Evolutionary conservation across 2,113 vertebrate genomes (phyloP).

Genomic region (Cottus gobio): DNA sequence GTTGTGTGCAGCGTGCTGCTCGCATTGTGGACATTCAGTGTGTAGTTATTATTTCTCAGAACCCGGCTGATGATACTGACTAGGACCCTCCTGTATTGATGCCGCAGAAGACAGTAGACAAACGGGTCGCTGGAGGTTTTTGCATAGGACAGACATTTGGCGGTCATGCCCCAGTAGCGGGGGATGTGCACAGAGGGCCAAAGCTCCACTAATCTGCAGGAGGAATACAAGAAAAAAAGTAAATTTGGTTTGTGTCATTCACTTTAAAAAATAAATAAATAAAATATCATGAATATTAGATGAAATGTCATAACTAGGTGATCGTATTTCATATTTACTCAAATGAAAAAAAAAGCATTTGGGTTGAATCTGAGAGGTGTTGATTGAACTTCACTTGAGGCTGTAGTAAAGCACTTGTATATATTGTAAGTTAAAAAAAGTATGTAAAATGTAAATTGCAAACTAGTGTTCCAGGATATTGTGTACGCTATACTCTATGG

Average conservation of each 20-base stretch:
- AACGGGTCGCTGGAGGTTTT: constrained; percentile 85
- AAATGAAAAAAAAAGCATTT: background rate
- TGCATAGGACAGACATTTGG: constrained; percentile 85
- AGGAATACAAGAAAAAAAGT: constrained; percentile 43
- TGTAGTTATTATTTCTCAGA: constrained; percentile 80
- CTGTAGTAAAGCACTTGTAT: background rate
- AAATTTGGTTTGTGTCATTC: background rate
- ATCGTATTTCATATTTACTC: background rate
- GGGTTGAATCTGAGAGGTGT: background rate
- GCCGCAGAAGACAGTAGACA: constrained; percentile 85
- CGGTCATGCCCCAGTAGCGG: constrained; percentile 83
- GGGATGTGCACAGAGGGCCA: constrained; percentile 82
- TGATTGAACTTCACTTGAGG: background rate
- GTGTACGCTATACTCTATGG: background rate
- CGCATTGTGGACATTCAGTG: constrained; percentile 73
- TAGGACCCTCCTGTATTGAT: constrained; percentile 85
- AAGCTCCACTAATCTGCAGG: constrained; percentile 85
- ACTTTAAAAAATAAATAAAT: background rate
- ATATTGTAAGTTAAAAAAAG: background rate
- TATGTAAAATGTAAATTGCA: background rate
- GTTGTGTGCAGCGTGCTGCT: constrained; percentile 82
- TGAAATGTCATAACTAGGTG: background rate
- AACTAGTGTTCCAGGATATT: background rate
- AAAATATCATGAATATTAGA: background rate
- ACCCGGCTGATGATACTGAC: constrained; percentile 78